Percentiles rank a stretch among this genome's conserved stretches.
phyloP scores from a whole-genome alignment of 2,888 invertebrate genomes.

The Eupithecia abbreviata region DNA sequence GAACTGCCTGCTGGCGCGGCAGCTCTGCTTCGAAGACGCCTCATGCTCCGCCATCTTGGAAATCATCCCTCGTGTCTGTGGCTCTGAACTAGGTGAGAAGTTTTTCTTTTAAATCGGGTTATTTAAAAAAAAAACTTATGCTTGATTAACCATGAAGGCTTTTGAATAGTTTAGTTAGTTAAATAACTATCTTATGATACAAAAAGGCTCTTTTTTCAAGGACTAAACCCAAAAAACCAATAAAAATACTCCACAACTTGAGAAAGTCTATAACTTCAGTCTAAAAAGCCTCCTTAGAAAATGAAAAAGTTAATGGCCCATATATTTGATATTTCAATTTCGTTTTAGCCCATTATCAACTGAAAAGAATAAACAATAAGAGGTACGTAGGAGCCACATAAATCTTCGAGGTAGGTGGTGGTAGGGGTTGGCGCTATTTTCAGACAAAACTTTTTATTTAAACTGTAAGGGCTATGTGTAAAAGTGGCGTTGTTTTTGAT shows the following conservation, averaged over 20 bases:
- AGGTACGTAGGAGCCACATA: background rate
- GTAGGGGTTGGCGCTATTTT: constrained; percentile 1
- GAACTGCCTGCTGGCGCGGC: constrained; percentile 94
- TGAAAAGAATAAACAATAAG: constrained; percentile 14
- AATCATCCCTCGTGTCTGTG: constrained; percentile 95
- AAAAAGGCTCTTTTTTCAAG: background rate
- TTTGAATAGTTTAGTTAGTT: too few relatives aligned
- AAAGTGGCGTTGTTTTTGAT: too few relatives aligned
- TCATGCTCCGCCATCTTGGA: constrained; percentile 95
- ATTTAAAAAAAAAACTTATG: too few relatives aligned
- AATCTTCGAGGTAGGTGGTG: constrained; percentile 2
- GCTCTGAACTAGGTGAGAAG: constrained; percentile 93
- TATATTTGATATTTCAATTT: constrained; percentile 24
- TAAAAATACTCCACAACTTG: background rate
- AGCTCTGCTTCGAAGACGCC: constrained; percentile 94
- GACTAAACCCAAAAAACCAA: background rate
- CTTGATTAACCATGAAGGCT: too few relatives aligned
- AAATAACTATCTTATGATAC: background rate
- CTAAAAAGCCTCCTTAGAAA: constrained; percentile 7
- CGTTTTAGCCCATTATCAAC: constrained; percentile 21
- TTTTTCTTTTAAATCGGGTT: too few relatives aligned
- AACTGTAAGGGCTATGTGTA: too few relatives aligned
- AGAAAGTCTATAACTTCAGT: background rate
- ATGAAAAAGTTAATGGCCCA: constrained; percentile 17
- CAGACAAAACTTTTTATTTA: background rate